Evolutionary conservation across 1,140 invertebrate genomes (phyloP), one percentile per base, ranked within the genome.

Genomic region (Portunus trituberculatus): DNA sequence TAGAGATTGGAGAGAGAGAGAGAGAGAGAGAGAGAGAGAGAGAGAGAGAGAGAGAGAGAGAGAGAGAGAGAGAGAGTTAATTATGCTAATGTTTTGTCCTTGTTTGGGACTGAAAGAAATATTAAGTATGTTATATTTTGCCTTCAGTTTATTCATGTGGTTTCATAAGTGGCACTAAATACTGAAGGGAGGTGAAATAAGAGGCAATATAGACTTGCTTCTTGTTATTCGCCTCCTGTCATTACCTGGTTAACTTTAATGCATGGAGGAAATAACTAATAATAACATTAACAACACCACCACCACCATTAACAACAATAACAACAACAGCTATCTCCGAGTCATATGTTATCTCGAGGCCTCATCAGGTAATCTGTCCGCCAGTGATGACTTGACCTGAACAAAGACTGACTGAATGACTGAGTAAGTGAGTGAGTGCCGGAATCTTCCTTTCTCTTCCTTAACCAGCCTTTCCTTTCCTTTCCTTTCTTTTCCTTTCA

Each of bases 1-100:
- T 20, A n/a, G 67, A 25, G 25, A 0, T 25, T 20, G 67, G 16
- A n/a, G 20, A 76, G 67, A 76, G 67, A 76, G 67, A 76, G 67
- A 76, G 67, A 76, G 67, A 76, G 25, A 76, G 67, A 76, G 67
- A 76, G 67, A 76, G 67, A 76, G 67, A 76, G 67, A 76, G 67
- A 76, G 67, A 76, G 67, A 76, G 67, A 76, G 67, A 76, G 67
- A 76, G 67, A 76, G 67, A 76, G 67, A 76, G 67, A 76, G 67
- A 76, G 67, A 76, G 67, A 76, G 67, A 76, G 67, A 76, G 67
- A 76, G 67, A 76, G 67, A 59, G 67, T 76, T 76, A 76, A 76
- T 76, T 76, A 76, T 76, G 20, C 67, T n/a, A n/a, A 76, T n/a
- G 67, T 76, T 76, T 39, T 76, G 20, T 20, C 67, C n/a, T 76